Base-by-base conservation (phyloP, 2,888 invertebrate species). In the Lepetodrilus schrolli region DNA sequence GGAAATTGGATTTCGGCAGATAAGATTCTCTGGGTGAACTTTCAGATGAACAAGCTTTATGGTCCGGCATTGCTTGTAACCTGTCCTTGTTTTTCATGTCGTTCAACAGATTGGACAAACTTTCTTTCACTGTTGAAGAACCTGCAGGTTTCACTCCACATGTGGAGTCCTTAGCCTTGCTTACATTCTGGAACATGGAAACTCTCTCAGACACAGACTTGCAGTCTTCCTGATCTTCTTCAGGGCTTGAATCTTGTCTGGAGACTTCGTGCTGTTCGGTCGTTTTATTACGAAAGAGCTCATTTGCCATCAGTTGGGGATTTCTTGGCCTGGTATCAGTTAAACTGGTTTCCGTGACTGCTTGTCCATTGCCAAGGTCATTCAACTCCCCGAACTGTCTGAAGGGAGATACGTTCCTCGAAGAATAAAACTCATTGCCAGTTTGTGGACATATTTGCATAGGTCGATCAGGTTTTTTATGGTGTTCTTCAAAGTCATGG, bases 1-100 rank as follows among this genome's bases (percentile, higher is more conserved):
- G 58, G 17, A 58, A 58, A 30, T 58, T 58, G 30, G 58, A 58
- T 58, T 58, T 43, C 17, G 43, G 43, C 17, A n/a, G n/a, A n/a
- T n/a, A n/a, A n/a, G n/a, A n/a, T n/a, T n/a, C n/a, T n/a, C n/a
- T n/a, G n/a, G n/a, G n/a, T n/a, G n/a, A n/a, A n/a, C n/a, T n/a
- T n/a, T n/a, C n/a, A n/a, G n/a, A n/a, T n/a, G n/a, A n/a, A n/a
- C n/a, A n/a, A n/a, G 10, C 4, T n/a, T 43, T 43, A 5, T 3
- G 43, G 13, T 43, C 43, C 4, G 43, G 43, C n/a, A 17, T 43
- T 43, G 13, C n/a, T 7, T n/a, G n/a, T n/a, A 17, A 17, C 43
- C 17, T 43, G 13, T 17, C 43, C 17, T 30, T 30, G 17, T 30
- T 30, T 58, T 58, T 58, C 58, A 58, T 26, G 34, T 58, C 58